These are phyloP conservation scores for Neuroscelio doddi DNA, from an alignment of 2,888 invertebrate species.

Conservation along the genomic window DNA sequence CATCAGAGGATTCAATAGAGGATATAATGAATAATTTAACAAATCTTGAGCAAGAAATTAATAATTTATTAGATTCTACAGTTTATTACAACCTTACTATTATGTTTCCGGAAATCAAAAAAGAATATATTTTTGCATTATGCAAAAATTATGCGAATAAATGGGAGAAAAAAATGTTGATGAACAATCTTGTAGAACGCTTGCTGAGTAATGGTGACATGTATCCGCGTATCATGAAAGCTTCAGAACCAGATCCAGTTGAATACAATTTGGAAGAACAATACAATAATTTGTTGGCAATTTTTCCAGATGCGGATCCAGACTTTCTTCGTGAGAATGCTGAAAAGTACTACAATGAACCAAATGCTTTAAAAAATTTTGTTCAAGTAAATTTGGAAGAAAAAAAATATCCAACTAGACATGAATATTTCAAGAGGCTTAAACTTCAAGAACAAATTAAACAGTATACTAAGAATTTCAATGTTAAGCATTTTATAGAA, in stretches of 20 bases:
- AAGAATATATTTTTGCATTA: not conserved
- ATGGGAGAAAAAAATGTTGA: not conserved
- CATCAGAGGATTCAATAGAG: not conserved
- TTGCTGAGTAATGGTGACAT: slow-evolving; percentile 17
- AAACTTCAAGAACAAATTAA: slow-evolving; percentile 66
- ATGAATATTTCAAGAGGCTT: slow-evolving; percentile 49
- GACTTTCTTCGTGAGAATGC: slow-evolving; percentile 51
- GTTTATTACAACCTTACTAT: not conserved
- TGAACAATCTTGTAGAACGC: slow-evolving; percentile 19
- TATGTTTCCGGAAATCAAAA: not conserved
- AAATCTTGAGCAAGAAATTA: not conserved
- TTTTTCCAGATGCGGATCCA: slow-evolving; percentile 63
- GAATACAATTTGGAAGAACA: slow-evolving; percentile 45
- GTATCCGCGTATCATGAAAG: slow-evolving; percentile 7
- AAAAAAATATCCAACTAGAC: slow-evolving; percentile 55
- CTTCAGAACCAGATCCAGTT: slow-evolving; percentile 12
- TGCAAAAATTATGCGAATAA: slow-evolving; percentile 2
- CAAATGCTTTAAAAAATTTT: slow-evolving; percentile 49
- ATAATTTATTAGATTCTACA: not conserved
- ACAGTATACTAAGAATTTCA: slow-evolving; percentile 71
- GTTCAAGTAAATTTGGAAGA: slow-evolving; percentile 52
- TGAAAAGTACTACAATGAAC: slow-evolving; percentile 33
- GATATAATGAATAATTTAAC: not conserved
- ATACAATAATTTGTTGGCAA: slow-evolving; percentile 50
- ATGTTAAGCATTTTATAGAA: slow-evolving; percentile 69